Evolutionary conservation across 2,888 invertebrate species (phyloP).

Genomic region (Pilophorus perplexus): DNA sequence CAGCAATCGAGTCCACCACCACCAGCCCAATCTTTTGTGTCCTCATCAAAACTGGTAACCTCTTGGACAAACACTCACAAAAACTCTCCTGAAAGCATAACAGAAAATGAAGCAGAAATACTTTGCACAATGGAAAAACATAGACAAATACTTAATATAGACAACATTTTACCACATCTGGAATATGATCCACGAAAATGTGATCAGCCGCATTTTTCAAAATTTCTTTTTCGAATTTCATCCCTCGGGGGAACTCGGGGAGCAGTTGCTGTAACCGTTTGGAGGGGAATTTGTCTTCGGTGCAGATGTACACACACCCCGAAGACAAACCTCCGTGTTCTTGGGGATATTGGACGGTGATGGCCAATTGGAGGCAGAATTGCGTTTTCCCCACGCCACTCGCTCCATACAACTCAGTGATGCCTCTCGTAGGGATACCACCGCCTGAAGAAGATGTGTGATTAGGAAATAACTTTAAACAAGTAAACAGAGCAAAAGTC

Average conservation of each 20-base stretch:
- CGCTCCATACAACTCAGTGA: constrained; percentile 78
- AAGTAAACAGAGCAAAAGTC: too few species aligned
- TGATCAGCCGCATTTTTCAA: constrained; percentile 55
- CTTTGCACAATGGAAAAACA: not conserved
- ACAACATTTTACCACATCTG: constrained; percentile 56
- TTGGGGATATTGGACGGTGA: constrained; percentile 62
- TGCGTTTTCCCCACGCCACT: constrained; percentile 82
- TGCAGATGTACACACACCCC: constrained; percentile 70
- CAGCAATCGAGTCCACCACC: constrained; percentile 72
- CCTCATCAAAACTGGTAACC: constrained; percentile 58
- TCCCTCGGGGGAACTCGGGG: constrained; percentile 41
- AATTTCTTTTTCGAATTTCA: constrained; percentile 46
- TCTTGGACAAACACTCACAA: constrained; percentile 57
- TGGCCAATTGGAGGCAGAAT: constrained; percentile 67
- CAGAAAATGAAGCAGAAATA: not conserved
- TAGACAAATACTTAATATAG: not conserved
- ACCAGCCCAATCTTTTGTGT: constrained; percentile 60
- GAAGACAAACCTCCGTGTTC: constrained; percentile 56
- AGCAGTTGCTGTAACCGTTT: constrained; percentile 62
- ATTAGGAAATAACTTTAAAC: too few species aligned
- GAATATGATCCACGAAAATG: constrained; percentile 66
- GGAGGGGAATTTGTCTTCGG: constrained; percentile 74
- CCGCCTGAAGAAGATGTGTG: too few species aligned
- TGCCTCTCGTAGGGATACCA: constrained; percentile 65
- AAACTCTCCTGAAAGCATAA: constrained; percentile 59